A percentile compares a stretch with the other conserved stretches of the same genome.
phyloP scores from a whole-genome alignment of 2,888 invertebrate genomes.

The Rhagophthalmus giganteus region DNA sequence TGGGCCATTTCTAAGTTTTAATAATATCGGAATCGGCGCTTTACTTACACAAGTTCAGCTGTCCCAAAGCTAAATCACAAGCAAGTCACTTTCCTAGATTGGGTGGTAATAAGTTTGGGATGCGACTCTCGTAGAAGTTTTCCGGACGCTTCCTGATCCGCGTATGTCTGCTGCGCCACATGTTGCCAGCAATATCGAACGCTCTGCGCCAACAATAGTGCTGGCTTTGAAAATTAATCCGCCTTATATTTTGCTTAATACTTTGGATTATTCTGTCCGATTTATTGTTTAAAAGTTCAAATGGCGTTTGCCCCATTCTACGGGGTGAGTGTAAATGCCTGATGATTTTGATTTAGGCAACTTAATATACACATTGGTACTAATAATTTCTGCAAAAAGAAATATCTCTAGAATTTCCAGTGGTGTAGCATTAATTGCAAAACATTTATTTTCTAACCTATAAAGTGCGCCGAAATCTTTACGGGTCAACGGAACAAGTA shows the following conservation, averaged over 20 bases:
- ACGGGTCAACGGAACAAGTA: too few relatives aligned
- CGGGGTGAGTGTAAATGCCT: too few relatives aligned
- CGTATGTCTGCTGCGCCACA: conserved; percentile 27
- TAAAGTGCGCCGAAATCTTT: too few relatives aligned
- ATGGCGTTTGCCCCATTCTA: conserved; percentile 9
- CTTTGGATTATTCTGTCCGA: conserved; percentile 28
- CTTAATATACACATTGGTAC: too few relatives aligned
- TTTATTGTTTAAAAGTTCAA: conserved; percentile 22
- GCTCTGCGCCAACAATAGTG: conserved; percentile 27
- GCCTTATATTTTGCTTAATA: conserved; percentile 32
- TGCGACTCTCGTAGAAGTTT: conserved; percentile 23
- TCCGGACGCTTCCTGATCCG: conserved; percentile 14
- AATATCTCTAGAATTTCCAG: too few relatives aligned
- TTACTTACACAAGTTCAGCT: conserved; percentile 2
- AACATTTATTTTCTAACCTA: too few relatives aligned
- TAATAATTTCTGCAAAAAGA: too few relatives aligned
- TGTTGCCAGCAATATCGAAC: conserved; percentile 33
- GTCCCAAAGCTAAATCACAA: conserved; percentile 3
- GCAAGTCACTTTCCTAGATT: conserved; percentile 12
- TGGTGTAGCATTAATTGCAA: too few relatives aligned
- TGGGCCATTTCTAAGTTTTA: neutral
- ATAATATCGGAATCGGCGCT: conserved; percentile 1
- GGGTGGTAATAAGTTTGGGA: conserved; percentile 28
- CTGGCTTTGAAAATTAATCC: conserved; percentile 33
- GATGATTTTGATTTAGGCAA: too few relatives aligned